Evolutionary conservation across 1,140 invertebrate species (phyloP).

Genomic region (Brachystomella parvula): DNA sequence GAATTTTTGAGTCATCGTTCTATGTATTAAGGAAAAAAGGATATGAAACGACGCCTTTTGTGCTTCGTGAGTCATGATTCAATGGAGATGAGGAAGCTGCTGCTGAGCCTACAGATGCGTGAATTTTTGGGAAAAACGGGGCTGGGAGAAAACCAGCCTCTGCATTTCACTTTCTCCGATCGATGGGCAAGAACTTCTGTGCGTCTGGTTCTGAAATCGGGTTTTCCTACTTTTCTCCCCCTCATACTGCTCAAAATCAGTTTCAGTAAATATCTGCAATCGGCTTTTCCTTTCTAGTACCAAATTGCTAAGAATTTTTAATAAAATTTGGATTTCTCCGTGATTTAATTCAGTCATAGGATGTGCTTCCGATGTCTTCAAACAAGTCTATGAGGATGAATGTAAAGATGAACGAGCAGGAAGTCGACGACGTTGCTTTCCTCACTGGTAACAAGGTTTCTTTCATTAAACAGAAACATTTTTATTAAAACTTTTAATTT

Average conservation of each 20-base stretch:
- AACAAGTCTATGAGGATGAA: conserved; percentile 26
- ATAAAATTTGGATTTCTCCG: no score
- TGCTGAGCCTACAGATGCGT: background rate
- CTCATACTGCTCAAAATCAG: no score
- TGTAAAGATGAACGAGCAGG: conserved; percentile 66
- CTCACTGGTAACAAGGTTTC: conserved; percentile 59
- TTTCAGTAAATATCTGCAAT: background rate
- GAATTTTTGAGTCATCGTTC: no score
- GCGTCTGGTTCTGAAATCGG: background rate
- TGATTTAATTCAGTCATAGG: background rate
- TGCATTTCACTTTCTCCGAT: background rate
- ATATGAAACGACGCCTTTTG: no score
- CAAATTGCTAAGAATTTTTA: background rate
- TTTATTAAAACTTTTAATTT: background rate
- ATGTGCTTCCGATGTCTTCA: conserved; percentile 19
- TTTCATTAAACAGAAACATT: background rate
- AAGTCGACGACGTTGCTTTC: conserved; percentile 86
- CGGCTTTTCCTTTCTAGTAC: background rate
- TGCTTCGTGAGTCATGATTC: no score
- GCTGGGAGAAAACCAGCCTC: background rate
- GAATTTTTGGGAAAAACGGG: background rate
- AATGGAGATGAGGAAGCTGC: background rate
- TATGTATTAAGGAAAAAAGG: no score
- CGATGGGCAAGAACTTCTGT: background rate
- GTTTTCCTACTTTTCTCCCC: background rate